These are phyloP conservation scores for Periophthalmus magnuspinnatus DNA, from an alignment of 2,797 vertebrate species.

Conservation along the genomic window DNA sequence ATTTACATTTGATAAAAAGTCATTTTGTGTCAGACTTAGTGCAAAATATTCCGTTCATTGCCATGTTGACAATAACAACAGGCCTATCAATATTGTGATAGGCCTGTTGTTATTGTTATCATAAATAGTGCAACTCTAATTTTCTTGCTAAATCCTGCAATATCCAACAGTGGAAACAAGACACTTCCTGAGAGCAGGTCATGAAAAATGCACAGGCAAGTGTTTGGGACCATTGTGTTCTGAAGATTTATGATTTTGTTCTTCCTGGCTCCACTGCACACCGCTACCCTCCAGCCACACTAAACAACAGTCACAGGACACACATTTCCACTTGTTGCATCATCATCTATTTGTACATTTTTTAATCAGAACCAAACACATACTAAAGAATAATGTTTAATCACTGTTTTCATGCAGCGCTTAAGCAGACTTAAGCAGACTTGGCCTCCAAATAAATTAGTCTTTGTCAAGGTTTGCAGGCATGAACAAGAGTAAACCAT, in stretches of 20 bases:
- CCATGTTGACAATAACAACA: neutral
- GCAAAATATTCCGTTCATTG: neutral
- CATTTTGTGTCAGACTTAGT: neutral
- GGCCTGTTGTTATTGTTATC: no score
- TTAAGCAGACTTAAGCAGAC: neutral
- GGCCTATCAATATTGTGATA: no score
- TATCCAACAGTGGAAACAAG: neutral
- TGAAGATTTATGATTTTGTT: conserved; percentile 17
- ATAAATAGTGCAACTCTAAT: no score
- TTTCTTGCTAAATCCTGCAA: neutral
- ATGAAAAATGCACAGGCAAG: conserved; percentile 1
- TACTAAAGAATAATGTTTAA: neutral
- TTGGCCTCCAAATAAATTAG: neutral
- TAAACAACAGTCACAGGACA: neutral
- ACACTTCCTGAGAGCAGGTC: neutral
- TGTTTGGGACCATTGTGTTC: neutral
- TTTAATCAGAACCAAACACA: neutral
- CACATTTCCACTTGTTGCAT: conserved; percentile 2
- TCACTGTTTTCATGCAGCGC: neutral
- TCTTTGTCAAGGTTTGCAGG: neutral
- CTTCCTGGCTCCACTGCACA: conserved; percentile 3
- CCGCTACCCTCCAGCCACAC: conserved; percentile 4
- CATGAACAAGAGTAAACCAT: neutral
- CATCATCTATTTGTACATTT: neutral
- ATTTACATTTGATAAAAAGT: no score